Evolutionary conservation across 2,888 invertebrate genomes (phyloP).

Genomic region (Temnothorax unifasciatus): DNA sequence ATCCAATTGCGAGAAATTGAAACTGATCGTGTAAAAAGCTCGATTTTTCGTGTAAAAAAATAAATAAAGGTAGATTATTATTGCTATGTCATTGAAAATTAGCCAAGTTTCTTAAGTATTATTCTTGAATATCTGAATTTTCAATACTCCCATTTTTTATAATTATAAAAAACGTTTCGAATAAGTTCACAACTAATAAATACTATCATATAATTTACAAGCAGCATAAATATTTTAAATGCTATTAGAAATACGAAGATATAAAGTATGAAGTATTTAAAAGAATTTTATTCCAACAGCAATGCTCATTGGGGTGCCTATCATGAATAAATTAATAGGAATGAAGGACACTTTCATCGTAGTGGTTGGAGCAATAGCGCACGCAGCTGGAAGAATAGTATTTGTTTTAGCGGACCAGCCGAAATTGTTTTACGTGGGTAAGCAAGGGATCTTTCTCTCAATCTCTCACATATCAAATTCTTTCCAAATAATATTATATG

Average conservation of each 20-base stretch:
- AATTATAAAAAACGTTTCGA: not conserved
- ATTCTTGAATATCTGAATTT: not conserved
- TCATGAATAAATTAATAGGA: slow-evolving; percentile 90
- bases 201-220: not conserved
- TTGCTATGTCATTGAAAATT: not conserved
- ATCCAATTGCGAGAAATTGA: slow-evolving; percentile 1
- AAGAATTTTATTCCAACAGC: slow-evolving; percentile 79
- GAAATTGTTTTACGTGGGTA: slow-evolving; percentile 89
- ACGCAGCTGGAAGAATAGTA: slow-evolving; percentile 90
- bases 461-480: not conserved
- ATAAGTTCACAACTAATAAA: not conserved
- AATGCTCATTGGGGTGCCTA: slow-evolving; percentile 91
- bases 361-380: slow-evolving; percentile 91
- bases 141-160: not conserved
- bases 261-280: not conserved
- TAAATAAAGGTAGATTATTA: not conserved
- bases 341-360: slow-evolving; percentile 92
- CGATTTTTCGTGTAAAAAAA: not conserved
- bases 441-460: slow-evolving; percentile 58
- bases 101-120: not conserved
- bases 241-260: not conserved
- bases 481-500: not conserved
- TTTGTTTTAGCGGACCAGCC: slow-evolving; percentile 89
- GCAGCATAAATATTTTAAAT: not conserved
- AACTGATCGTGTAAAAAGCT: not conserved